Base-by-base conservation (phyloP, 2,888 invertebrate species). In the Drosophila robusta region DNA sequence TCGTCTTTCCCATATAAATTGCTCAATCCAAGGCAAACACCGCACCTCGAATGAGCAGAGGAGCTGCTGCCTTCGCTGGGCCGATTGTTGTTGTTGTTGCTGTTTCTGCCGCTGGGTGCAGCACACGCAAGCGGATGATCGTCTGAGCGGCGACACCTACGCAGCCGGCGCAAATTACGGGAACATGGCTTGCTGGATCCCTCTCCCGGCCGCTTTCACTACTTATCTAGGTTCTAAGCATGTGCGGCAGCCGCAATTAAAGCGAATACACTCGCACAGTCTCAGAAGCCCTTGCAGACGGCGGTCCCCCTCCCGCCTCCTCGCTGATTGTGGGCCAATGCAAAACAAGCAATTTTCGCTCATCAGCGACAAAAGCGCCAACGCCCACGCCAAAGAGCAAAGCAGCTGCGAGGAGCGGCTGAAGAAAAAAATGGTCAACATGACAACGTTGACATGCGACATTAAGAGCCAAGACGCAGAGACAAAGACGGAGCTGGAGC, bases 401-500 rank as follows among this genome's bases (percentile, higher is more conserved):
- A 49, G 46, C 56, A 51, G 56, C 63, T 60, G 66, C 50, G 16
- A 41, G 38, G 45, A 50, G 46, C 26, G 32, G 22, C 49, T 52
- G 38, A 42, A 16, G 11, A 8, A 49, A 22, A 81, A 87, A 87
- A 69, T 82, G 71, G 75, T 60, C 82, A 85, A 85, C 87, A 83
- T 87, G 78, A 87, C 86, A 86, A 70, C 70, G 78, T 74, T 86
- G 86, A 86, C 86, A 86, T 86, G 86, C 88, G 87, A 87, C 86
- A 87, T 86, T 85, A 81, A 79, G 72, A 74, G 86, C 76, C 72
- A 75, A 70, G 67, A 51, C 44, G 38, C 42, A 26, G 36, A 38
- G 46, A 34, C 52, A 41, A n/a, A 69, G 50, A n/a, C n/a, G 39
- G 34, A 54, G 29, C 38, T 45, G 14, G 3, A 1, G 29, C 38